Evolutionary conservation across 2,113 vertebrate species (phyloP).

Genomic region (Paralichthys olivaceus): DNA sequence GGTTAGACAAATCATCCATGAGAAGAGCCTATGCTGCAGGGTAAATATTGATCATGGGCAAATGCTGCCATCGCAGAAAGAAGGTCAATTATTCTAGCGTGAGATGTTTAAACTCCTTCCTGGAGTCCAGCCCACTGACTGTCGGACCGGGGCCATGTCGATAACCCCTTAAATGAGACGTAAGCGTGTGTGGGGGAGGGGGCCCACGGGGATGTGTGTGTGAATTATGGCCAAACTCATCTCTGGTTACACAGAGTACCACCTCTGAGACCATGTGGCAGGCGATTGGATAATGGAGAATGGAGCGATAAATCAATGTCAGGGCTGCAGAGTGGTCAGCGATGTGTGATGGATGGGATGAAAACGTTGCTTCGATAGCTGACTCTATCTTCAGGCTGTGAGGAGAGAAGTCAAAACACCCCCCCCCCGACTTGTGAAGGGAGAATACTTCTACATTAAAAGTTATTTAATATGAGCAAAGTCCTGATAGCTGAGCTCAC

Average conservation of each 20-base stretch:
- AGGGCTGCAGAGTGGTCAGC: conserved; percentile 36
- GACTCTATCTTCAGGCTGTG: not conserved
- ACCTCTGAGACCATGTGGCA: conserved; percentile 54
- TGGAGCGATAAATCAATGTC: conserved; percentile 65
- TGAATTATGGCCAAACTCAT: conserved; percentile 30
- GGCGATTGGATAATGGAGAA: conserved; percentile 54
- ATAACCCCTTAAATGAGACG: conserved; percentile 51
- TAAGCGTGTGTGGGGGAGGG: conserved; percentile 11
- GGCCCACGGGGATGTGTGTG: conserved; percentile 12
- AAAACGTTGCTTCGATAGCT: not conserved
- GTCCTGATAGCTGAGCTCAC: not conserved
- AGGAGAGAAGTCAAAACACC: not conserved
- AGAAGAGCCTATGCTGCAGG: conserved; percentile 7
- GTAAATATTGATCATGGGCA: conserved; percentile 51
- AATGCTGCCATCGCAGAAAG: conserved; percentile 48
- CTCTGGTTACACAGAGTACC: conserved; percentile 55
- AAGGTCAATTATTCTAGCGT: conserved; percentile 32
- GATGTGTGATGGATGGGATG: conserved; percentile 23
- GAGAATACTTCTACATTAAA: not conserved
- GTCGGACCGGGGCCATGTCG: conserved; percentile 3
- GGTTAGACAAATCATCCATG: not conserved
- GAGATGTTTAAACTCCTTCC: conserved; percentile 29
- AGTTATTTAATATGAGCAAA: conserved; percentile 6
- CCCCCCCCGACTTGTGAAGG: not conserved
- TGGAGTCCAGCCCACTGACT: conserved; percentile 8